Conservation (phyloP, 2,113 vertebrate genomes). For the Hymenochirus boettgeri region DNA sequence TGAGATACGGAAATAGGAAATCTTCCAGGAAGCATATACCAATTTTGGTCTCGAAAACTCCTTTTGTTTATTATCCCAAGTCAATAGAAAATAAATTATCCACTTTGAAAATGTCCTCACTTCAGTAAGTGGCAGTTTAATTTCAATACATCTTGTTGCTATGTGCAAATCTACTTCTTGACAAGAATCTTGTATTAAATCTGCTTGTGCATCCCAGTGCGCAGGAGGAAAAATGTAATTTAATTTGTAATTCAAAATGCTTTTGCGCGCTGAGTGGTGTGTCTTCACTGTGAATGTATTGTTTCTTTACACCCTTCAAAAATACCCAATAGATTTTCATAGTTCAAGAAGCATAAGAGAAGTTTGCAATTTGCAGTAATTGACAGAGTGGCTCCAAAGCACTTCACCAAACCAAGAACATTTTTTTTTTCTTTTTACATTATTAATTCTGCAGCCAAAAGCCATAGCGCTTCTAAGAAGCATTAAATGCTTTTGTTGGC, state of each 20-base stretch:
- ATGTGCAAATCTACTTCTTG: not conserved
- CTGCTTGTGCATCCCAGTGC: not conserved
- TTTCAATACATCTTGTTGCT: not conserved
- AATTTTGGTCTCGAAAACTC: not conserved
- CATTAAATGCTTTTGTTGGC: constrained; percentile 62
- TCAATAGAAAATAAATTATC: not conserved
- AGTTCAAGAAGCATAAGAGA: constrained; percentile 46
- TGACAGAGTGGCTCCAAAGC: constrained; percentile 41
- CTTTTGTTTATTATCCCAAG: not conserved
- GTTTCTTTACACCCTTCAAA: constrained; percentile 3
- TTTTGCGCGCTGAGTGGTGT: not conserved
- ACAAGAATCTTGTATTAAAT: not conserved
- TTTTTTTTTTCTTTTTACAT: constrained; percentile 33
- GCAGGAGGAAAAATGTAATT: not conserved
- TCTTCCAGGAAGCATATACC: not conserved
- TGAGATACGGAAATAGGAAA: no score
- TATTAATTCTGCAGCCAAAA: constrained; percentile 53
- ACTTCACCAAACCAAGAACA: constrained; percentile 44
- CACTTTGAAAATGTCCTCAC: not conserved
- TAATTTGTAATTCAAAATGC: constrained; percentile 5
- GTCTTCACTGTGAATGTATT: not conserved
- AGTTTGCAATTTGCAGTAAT: constrained; percentile 52
- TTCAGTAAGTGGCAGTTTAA: not conserved
- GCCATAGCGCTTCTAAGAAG: constrained; percentile 52
- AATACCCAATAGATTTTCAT: constrained; percentile 40